Percentiles rank a stretch among this genome's conserved stretches.
Evolutionary conservation across 2,797 vertebrate species (phyloP).

Genomic region (Eulemur mongoz): DNA sequence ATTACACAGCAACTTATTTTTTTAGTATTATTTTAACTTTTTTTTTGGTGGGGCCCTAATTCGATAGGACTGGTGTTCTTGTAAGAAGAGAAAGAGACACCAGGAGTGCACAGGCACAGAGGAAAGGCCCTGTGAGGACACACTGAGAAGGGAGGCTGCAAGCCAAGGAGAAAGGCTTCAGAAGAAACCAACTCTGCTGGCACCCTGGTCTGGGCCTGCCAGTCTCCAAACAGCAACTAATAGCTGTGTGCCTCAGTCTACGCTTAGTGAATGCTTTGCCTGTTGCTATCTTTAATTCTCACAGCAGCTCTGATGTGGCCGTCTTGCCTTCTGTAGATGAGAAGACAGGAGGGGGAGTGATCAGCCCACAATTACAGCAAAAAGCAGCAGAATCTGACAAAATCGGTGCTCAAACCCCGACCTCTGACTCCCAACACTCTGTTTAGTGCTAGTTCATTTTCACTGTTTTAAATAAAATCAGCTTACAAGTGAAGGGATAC

Average conservation of each 20-base stretch:
- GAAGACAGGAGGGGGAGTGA: accelerated
- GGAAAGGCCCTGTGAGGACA: too few species aligned
- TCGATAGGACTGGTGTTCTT: too few species aligned
- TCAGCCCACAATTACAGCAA: accelerated
- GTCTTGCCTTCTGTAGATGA: not conserved
- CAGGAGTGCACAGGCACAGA: too few species aligned
- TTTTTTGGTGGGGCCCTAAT: too few species aligned
- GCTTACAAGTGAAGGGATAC: not conserved
- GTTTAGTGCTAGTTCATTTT: not conserved
- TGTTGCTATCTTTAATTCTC: not conserved
- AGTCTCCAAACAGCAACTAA: not conserved
- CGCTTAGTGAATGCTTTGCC: not conserved
- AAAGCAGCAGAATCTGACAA: not conserved
- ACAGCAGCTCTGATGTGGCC: not conserved
- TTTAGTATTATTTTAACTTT: too few species aligned
- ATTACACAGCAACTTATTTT: not conserved
- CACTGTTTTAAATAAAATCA: not conserved
- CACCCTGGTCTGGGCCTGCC: too few species aligned
- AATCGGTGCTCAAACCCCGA: not conserved
- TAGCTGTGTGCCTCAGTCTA: not conserved
- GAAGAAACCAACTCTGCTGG: too few species aligned
- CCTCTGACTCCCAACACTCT: not conserved
- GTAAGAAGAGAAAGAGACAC: too few species aligned
- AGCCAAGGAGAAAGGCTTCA: too few species aligned
- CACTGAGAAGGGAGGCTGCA: too few species aligned